These are phyloP conservation scores for Gymnodraco acuticeps DNA, from an alignment of 2,797 vertebrate genomes.

Conservation along the genomic window DNA sequence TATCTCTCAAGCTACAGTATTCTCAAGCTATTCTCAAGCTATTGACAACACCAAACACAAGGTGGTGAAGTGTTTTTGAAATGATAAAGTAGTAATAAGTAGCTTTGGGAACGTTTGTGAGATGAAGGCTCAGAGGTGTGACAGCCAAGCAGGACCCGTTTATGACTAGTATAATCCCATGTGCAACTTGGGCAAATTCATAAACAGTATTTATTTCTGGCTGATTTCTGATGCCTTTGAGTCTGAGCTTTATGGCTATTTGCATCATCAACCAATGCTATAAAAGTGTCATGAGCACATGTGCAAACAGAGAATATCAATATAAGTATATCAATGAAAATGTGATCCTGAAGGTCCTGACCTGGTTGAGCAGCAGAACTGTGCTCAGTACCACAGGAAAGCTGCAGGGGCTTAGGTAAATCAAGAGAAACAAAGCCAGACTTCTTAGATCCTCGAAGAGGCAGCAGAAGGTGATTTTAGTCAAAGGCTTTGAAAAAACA, in stretches of 20 bases:
- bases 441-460: background rate
- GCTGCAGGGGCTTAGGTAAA: background rate
- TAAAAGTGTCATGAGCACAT: slow-evolving; percentile 43
- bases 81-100: slow-evolving; percentile 18
- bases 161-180: slow-evolving; percentile 36
- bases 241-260: slow-evolving; percentile 15
- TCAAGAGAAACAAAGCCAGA: slow-evolving; percentile 17
- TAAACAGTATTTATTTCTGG: slow-evolving; percentile 22
- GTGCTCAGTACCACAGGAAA: background rate
- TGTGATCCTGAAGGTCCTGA: slow-evolving; percentile 15
- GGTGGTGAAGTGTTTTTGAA: slow-evolving; percentile 17
- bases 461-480: background rate
- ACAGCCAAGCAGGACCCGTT: slow-evolving; percentile 11
- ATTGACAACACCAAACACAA: slow-evolving; percentile 8
- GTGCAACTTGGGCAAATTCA: slow-evolving; percentile 29
- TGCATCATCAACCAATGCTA: background rate
- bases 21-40: slow-evolving; percentile 1
- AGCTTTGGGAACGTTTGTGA: background rate
- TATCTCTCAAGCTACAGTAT: background rate
- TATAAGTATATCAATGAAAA: slow-evolving; percentile 15
- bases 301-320: background rate
- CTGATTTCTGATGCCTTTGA: slow-evolving; percentile 2
- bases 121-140: slow-evolving; percentile 4
- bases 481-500: too few relatives aligned
- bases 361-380: too few relatives aligned